Evolutionary conservation across 2,113 vertebrate genomes (phyloP).

Genomic region (Grammomys dolichurus): DNA sequence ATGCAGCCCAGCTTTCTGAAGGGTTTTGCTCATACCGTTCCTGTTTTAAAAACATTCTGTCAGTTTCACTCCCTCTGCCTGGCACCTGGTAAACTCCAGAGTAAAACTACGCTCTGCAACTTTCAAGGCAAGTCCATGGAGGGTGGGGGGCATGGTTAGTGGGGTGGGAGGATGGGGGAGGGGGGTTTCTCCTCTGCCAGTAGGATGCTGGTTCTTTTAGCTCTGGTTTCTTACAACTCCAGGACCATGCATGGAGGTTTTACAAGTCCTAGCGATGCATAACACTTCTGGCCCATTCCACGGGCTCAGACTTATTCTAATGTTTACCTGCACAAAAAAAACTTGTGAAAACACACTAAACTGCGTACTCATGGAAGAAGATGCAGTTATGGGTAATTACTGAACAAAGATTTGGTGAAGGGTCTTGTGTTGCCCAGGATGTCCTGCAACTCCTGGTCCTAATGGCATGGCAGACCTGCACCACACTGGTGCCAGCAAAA

Average conservation of each 20-base stretch:
- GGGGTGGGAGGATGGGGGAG: background rate
- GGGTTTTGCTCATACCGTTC: background rate
- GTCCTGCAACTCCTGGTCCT: background rate
- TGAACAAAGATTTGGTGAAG: background rate
- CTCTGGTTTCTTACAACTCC: background rate
- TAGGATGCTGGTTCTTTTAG: too few relatives aligned
- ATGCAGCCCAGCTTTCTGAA: background rate
- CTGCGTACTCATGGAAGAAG: background rate
- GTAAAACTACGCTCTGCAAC: background rate
- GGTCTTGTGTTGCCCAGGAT: background rate
- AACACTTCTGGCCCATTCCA: background rate
- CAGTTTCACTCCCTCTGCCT: background rate
- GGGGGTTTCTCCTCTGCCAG: background rate
- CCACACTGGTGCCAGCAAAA: background rate
- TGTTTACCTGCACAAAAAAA: background rate
- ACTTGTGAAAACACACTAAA: background rate
- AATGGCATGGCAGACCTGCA: background rate
- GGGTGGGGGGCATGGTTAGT: background rate
- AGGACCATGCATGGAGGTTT: background rate
- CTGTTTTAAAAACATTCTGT: background rate
- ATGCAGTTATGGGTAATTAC: too few relatives aligned
- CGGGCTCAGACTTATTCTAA: background rate
- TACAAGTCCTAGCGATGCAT: background rate
- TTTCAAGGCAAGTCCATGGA: background rate
- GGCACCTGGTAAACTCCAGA: background rate